Percentiles rank a stretch among this genome's conserved stretches.
phyloP scores from a whole-genome alignment of 30 jellyfish, hydroid and myxozoan species.

The Cassiopea andromeda region DNA sequence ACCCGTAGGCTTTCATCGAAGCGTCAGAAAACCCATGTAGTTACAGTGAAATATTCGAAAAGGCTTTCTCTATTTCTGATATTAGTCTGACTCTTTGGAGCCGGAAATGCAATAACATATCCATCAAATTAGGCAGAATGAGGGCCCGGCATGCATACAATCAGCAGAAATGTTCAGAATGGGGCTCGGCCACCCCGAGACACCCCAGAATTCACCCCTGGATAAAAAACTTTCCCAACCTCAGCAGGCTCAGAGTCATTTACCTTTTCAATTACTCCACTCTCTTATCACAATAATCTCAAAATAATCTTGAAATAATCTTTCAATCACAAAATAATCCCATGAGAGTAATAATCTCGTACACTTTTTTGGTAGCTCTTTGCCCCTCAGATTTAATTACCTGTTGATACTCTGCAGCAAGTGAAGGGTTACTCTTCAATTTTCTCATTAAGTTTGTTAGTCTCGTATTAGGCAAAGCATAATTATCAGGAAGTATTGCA shows the following conservation, averaged over 20 bases:
- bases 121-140: background rate
- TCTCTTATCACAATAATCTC: background rate
- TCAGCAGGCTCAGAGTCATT: background rate
- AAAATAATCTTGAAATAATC: too few species aligned
- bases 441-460: background rate
- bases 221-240: background rate
- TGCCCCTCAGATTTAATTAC: background rate
- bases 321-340: too few species aligned
- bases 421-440: background rate
- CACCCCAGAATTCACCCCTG: too few species aligned
- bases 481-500: slow-evolving; percentile 10
- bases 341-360: too few species aligned
- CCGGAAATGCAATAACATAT: slow-evolving; percentile 16
- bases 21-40: background rate
- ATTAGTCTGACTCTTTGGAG: background rate
- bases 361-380: too few species aligned
- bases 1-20: background rate
- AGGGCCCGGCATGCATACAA: slow-evolving; percentile 15
- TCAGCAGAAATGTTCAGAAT: background rate
- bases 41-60: background rate
- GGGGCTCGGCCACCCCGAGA: too few species aligned
- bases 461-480: slow-evolving; percentile 19
- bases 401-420: background rate
- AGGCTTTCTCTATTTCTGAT: slow-evolving; percentile 32
- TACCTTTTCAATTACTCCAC: slow-evolving; percentile 34